Base-by-base conservation (phyloP, 2,888 invertebrate genomes). In the Tineola bisselliella region DNA sequence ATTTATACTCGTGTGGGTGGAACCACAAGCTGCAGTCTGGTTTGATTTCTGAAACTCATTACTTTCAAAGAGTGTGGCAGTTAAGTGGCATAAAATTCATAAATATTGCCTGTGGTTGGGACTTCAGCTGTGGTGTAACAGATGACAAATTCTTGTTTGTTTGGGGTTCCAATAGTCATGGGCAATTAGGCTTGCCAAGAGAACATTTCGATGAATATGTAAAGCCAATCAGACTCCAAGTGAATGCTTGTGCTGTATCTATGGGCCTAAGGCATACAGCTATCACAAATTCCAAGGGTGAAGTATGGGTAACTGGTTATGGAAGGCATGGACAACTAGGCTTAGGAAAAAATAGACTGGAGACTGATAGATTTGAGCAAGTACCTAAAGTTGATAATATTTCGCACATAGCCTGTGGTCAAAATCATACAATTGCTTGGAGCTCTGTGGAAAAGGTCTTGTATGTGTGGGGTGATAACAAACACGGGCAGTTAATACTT, bases 391-490 rank as follows among this genome's bases (percentile, higher is more conserved):
- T 91, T 61, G 77, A 79, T 64, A 81, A 89, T 69, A 84, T 94
- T 69, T 78, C 87, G 63, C 84, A 90, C 70, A 87, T 94, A 61
- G 89, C 90, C 52, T 94, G 94, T 76, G 96, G 96, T 1, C 94
- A 96, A 77, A 91, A 94, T 70, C 94, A 95, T 73, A 91, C 92
- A 8, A 74, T 93, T 43, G 91, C 89, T 33, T 88, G 87, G 87
- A 76, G 76, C 62, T 72, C 77, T 43, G 76, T 77, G 56, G 79
- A 87, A 63, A 91, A 91, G 67, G 90, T 88, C 62, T 82, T 91
- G 63, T 93, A 88, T 84, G 91, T 87, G 12, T 94, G 94, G 90
- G 97, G 97, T 25, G 93, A 94, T 69, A 96, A 95, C 70, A 94
- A 92, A 76, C 92, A 91, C 76, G 93, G 95, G 0, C 96, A 96